phyloP scores from a whole-genome alignment of 2,797 vertebrate species.

The Oreochromis grahami region DNA sequence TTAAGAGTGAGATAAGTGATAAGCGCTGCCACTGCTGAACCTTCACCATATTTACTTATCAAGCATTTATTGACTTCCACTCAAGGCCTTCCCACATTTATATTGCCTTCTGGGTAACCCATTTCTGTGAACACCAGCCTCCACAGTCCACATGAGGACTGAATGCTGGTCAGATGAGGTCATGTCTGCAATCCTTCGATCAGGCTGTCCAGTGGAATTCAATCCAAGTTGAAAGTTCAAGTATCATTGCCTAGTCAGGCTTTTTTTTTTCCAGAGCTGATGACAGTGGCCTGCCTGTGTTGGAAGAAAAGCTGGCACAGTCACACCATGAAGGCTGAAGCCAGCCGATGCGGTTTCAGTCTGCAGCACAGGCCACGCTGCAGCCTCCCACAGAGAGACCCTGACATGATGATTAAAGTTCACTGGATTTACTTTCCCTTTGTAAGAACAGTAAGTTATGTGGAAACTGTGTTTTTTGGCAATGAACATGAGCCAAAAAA shows the following conservation, averaged over 20 bases:
- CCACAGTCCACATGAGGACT: background rate
- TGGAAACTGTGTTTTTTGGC: background rate
- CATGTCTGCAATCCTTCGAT: slow-evolving; percentile 7
- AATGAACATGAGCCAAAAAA: background rate
- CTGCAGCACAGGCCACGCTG: background rate
- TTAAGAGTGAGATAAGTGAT: background rate
- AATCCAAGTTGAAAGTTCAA: slow-evolving; percentile 23
- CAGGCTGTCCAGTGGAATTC: background rate
- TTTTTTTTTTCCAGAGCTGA: background rate
- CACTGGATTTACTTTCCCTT: background rate
- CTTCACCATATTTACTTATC: background rate
- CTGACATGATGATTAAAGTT: background rate
- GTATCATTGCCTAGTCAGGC: background rate
- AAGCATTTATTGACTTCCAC: background rate
- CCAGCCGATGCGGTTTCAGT: background rate
- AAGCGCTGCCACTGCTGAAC: background rate
- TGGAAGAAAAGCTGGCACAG: background rate
- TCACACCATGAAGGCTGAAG: background rate
- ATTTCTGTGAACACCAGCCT: slow-evolving; percentile 1
- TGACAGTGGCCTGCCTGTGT: background rate
- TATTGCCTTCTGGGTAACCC: background rate
- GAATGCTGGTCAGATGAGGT: slow-evolving; percentile 20
- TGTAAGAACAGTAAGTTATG: background rate
- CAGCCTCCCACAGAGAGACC: background rate
- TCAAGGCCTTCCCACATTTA: slow-evolving; percentile 21